A percentile compares a stretch with the other conserved stretches of the same genome.
These are phyloP conservation scores for Aphidius colemani DNA, from an alignment of 2,888 invertebrate species.

Conservation along the genomic window DNA sequence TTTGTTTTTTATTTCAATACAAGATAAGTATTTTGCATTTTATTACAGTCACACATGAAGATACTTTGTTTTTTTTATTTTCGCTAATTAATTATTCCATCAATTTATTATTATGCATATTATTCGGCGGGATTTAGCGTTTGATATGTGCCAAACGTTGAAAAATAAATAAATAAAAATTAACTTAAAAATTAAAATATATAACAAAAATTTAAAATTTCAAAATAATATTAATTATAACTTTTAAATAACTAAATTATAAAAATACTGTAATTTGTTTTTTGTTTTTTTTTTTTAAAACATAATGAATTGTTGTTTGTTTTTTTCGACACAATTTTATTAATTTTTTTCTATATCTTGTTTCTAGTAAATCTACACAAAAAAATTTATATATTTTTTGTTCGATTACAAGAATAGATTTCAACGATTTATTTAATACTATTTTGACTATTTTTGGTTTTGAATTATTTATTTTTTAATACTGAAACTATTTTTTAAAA, in stretches of 20 bases:
- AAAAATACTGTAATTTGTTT: background rate
- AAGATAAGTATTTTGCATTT: slow-evolving; percentile 20
- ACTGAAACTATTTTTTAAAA: background rate
- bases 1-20: slow-evolving; percentile 21
- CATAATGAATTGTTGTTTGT: slow-evolving; percentile 1
- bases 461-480: background rate
- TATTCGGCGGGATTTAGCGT: background rate
- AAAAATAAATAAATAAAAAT: slow-evolving; percentile 4
- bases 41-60: slow-evolving; percentile 17
- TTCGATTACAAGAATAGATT: too few relatives aligned
- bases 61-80: slow-evolving; percentile 29
- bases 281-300: background rate
- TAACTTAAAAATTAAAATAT: slow-evolving; percentile 3
- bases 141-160: background rate
- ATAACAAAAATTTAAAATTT: slow-evolving; percentile 4
- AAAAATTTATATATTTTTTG: background rate
- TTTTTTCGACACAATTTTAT: slow-evolving; percentile 16
- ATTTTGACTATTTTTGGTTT: background rate
- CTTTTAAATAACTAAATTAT: slow-evolving; percentile 1
- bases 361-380: slow-evolving; percentile 7
- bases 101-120: background rate
- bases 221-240: background rate
- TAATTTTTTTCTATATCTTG: slow-evolving; percentile 25
- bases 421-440: too few relatives aligned
- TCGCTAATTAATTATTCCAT: background rate